Conservation (phyloP, 1,140 invertebrate species). For the Onthophagus taurus region DNA sequence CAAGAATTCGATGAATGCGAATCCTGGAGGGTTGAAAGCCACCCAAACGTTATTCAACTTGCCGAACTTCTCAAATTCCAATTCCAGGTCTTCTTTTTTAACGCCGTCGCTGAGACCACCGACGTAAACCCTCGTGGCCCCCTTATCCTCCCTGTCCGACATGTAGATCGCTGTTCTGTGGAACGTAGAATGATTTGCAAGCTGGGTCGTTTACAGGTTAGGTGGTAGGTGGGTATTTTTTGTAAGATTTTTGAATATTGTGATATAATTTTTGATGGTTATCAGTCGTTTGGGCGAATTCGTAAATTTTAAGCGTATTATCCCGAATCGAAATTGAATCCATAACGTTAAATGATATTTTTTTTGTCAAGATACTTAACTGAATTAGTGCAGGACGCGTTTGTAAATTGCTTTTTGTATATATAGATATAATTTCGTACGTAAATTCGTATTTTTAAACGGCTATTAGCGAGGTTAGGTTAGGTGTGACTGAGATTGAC, state of each 20-base stretch:
- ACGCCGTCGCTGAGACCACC: conserved; percentile 72
- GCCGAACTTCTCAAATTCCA: conserved; percentile 68
- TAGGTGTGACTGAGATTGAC: conserved; percentile 19
- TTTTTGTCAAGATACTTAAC: too few species aligned
- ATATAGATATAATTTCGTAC: too few species aligned
- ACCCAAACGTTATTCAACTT: conserved; percentile 82
- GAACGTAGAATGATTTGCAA: conserved; percentile 33
- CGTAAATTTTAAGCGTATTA: too few species aligned
- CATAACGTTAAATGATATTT: too few species aligned
- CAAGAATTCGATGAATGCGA: conserved; percentile 98
- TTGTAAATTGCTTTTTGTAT: too few species aligned
- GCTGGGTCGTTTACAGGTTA: conserved; percentile 25
- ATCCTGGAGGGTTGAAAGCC: conserved; percentile 88
- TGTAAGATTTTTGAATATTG: too few species aligned
- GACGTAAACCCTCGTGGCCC: conserved; percentile 72
- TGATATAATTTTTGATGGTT: too few species aligned
- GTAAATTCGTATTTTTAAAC: conserved; percentile 28
- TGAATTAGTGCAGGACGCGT: too few species aligned
- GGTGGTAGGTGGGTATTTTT: too few species aligned
- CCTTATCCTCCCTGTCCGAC: conserved; percentile 37
- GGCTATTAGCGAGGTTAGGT: conserved; percentile 12
- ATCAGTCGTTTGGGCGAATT: conserved; percentile 34
- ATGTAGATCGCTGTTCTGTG: conserved; percentile 30
- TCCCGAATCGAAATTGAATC: too few species aligned
- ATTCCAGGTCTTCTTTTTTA: conserved; percentile 83